Evolutionary conservation across 2,797 vertebrate species (phyloP).

Genomic region (Balearica regulorum): DNA sequence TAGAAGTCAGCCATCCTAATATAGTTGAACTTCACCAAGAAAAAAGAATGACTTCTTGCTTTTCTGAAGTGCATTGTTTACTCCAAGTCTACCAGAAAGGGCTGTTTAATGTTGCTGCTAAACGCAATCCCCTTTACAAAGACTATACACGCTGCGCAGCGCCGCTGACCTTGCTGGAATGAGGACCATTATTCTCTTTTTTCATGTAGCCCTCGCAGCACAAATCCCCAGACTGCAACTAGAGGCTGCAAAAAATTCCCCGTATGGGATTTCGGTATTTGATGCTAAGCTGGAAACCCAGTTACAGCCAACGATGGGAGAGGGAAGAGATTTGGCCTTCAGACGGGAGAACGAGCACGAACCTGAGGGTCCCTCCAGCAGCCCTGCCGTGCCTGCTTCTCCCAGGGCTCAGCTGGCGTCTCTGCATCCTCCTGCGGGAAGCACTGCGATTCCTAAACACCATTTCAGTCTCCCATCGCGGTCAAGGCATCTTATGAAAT

Average conservation of each 20-base stretch:
- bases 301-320: neutral
- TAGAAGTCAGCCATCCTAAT: neutral
- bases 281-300: neutral
- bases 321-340: neutral
- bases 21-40: neutral
- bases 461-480: accelerated
- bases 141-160: neutral
- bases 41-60: neutral
- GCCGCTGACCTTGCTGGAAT: neutral
- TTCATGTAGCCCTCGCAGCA: neutral
- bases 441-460: neutral
- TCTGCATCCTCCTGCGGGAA: neutral
- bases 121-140: neutral
- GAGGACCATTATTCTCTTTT: neutral
- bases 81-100: neutral
- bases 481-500: neutral
- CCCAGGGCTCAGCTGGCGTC: neutral
- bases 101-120: neutral
- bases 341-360: neutral
- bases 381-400: neutral
- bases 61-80: neutral
- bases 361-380: neutral
- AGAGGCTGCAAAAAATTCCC: neutral
- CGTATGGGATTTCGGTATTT: accelerated
- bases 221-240: neutral